phyloP scores from a whole-genome alignment of 2,797 vertebrate genomes.

The Galago senegalensis region DNA sequence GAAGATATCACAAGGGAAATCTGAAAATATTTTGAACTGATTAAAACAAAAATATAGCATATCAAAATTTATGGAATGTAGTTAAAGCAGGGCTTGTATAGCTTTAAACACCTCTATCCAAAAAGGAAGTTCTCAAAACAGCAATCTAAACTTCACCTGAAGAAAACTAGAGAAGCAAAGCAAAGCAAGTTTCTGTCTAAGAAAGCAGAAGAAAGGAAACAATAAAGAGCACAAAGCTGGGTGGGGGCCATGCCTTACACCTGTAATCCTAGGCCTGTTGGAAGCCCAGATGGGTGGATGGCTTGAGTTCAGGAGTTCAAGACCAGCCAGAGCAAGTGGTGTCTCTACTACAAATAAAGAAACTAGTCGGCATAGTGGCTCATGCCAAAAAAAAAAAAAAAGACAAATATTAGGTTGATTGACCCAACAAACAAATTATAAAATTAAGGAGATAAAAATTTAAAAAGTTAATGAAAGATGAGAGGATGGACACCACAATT shows the following conservation, averaged over 20 bases:
- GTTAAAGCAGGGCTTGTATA: constrained; percentile 9
- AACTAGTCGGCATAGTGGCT: too few relatives aligned
- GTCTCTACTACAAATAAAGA: too few relatives aligned
- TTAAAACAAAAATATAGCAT: constrained; percentile 9
- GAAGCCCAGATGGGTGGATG: too few relatives aligned
- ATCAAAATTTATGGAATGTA: constrained; percentile 9
- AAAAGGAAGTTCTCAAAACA: constrained; percentile 4
- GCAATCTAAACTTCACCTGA: constrained; percentile 4
- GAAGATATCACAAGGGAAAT: constrained; percentile 48
- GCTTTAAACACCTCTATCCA: background rate
- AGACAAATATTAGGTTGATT: background rate
- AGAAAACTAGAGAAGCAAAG: background rate
- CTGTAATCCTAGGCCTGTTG: too few relatives aligned
- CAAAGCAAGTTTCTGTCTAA: background rate
- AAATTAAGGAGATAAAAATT: background rate
- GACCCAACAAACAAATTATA: background rate
- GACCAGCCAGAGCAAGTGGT: too few relatives aligned
- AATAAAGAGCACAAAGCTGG: background rate
- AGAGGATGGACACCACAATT: background rate
- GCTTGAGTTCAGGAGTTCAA: too few relatives aligned
- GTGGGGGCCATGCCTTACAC: too few relatives aligned
- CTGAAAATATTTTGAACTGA: constrained; percentile 57
- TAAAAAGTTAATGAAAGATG: background rate
- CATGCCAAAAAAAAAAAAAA: background rate
- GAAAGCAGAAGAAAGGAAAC: background rate